These are phyloP conservation scores for Hippasteria phrygiana DNA, from an alignment of 53 echinoderm and acorn worm genomes.

Conservation along the genomic window DNA sequence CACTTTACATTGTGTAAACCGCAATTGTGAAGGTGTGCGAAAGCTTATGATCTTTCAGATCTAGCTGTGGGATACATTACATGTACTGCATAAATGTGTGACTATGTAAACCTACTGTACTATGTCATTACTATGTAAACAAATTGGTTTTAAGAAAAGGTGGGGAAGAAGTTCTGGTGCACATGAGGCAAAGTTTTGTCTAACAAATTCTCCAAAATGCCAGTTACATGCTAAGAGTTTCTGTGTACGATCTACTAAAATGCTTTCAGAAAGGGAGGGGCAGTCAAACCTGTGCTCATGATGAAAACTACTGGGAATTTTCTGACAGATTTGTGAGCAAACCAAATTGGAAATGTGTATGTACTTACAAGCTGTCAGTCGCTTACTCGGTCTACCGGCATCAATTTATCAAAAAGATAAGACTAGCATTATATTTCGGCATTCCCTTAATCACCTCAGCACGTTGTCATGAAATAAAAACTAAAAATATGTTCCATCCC, in stretches of 20 bases:
- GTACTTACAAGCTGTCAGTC: conserved; percentile 16
- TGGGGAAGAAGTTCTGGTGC: background rate
- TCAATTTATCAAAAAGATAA: background rate
- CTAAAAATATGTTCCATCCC: no score
- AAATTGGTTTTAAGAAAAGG: background rate
- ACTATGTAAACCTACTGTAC: background rate
- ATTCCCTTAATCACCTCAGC: no score
- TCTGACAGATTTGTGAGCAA: background rate
- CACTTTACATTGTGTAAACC: no score
- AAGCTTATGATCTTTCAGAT: no score
- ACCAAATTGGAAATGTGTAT: background rate
- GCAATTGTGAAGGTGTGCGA: no score
- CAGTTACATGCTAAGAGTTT: no score
- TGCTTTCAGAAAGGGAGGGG: background rate
- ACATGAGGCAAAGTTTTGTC: background rate
- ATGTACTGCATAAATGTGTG: background rate
- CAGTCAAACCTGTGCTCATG: background rate
- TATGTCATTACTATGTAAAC: no score
- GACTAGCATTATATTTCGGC: no score
- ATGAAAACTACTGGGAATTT: background rate
- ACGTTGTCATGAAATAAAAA: no score
- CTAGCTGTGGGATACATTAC: background rate
- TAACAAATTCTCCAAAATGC: no score
- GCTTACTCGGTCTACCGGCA: conserved; percentile 3
- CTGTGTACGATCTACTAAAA: background rate